Evolutionary conservation across 2,113 vertebrate species (phyloP), one percentile per base, ranked within the genome.

Genomic region (Lucifuga dentata): DNA sequence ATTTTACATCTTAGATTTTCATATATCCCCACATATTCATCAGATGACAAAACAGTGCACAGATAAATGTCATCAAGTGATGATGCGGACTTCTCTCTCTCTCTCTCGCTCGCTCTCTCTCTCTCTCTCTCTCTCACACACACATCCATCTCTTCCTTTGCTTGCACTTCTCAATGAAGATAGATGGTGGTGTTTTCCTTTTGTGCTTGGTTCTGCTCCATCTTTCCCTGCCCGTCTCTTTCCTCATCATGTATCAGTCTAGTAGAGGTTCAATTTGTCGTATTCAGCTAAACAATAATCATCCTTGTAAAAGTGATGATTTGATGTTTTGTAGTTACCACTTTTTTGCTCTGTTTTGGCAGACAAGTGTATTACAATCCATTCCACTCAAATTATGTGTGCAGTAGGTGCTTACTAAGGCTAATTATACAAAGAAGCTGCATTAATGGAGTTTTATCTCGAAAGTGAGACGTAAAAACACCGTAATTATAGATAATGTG

Each of bases 401-500:
- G 76, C 70, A 59, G 73, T 73, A 68, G 41, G 67, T 80, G 74
- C 60, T 66, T 66, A 40, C 76, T 23, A 73, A 80, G 71, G 53
- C 70, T 92, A 88, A 90, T 91, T 83, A 86, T 65, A 80, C 66
- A 75, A 35, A 43, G 44, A 75, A 81, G 72, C 82, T 39, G 48
- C 59, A 53, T 49, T 65, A 49, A 81, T 76, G 45, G 64, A 81
- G 49, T 76, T 90, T 91, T 86, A 89, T 88, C 87, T 76, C 6
- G 36, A 49, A 87, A 74, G 76, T n/a, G 51, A 76, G 75, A 80
- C 84, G 77, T 85, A 76, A 85, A 88, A 90, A 89, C 81, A 84
- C 79, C 35, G 80, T 90, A 89, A 91, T 92, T 91, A 90, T 78
- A 88, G 84, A 89, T 90, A 87, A 91, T 86, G 71, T 78, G 80